Base-by-base conservation (phyloP, 2,888 invertebrate genomes). In the Conomelus anceps region DNA sequence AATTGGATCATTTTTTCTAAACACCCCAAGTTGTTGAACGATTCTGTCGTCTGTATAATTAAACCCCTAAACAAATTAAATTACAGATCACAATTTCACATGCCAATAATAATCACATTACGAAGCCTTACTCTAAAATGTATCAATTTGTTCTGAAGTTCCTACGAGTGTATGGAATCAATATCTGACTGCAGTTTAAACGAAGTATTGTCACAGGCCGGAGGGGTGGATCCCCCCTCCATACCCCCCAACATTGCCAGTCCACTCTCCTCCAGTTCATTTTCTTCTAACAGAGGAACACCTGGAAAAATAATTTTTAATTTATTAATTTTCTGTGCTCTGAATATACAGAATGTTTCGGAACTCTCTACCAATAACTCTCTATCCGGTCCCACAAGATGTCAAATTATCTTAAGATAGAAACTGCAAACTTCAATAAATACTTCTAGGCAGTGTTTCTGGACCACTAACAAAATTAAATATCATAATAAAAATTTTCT, bases 161-260 rank as follows among this genome's bases (percentile, higher is more conserved):
- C 87, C 88, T 90, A 90, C 11, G 90, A 90, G 23, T 90, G 89
- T 84, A 89, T 89, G 23, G 90, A 90, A 89, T 88, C 88, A 9
- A 90, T 90, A 29, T 90, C 90, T 24, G 89, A 34, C 84, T 90
- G 90, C 22, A 90, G 22, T 88, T 90, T 90, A 29, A 89, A 88
- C 22, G 88, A 88, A 17, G 26, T 85, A 22, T 85, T 88, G 23
- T 90, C 90, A 26, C 87, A 89, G 22, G 89, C 90, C 11, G 29
- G 89, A 23, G 88, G 87, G 20, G 88, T 89, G 22, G 29, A 84
- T n/a, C n/a, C 86, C 11, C 88, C 88, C 24, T 88, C 86, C 23
- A 86, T 89, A 41, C 24, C 89, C 22, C 88, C 63, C 63, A 63
- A 13, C n/a, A 63, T 11, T 6, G 88, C 88, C 7, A 88, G 84